Evolutionary conservation across 2,888 invertebrate species (phyloP).

Genomic region (Zaprionus obscuricornis): DNA sequence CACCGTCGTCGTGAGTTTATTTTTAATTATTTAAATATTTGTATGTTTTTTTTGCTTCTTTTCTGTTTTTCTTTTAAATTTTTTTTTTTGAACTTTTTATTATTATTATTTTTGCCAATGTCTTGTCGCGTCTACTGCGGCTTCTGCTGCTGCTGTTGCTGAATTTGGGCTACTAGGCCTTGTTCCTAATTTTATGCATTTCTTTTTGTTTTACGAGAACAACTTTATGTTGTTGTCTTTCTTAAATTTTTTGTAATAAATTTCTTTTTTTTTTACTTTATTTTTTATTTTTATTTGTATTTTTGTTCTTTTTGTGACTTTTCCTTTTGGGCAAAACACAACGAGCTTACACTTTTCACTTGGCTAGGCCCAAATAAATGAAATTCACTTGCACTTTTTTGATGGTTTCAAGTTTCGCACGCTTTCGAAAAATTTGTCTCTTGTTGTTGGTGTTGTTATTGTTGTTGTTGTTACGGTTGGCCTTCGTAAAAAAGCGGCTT

Average conservation of each 20-base stretch:
- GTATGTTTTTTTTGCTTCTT: conserved; percentile 21
- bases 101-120: conserved; percentile 39
- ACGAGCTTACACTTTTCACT: conserved; percentile 37
- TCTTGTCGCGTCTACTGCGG: conserved; percentile 29
- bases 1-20: conserved; percentile 61
- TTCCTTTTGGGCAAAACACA: background rate
- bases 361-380: conserved; percentile 28
- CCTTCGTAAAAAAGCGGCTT: conserved; percentile 5
- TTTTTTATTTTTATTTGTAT: conserved; percentile 4
- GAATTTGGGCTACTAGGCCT: conserved; percentile 79
- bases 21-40: conserved; percentile 76
- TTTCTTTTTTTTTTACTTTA: conserved; percentile 11
- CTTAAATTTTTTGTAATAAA: conserved; percentile 5
- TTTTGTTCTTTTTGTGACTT: conserved; percentile 12
- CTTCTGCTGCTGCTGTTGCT: conserved; percentile 28
- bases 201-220: conserved; percentile 8
- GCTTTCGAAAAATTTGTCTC: conserved; percentile 22
- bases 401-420: conserved; percentile 37
- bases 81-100: conserved; percentile 26
- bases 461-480: conserved; percentile 13
- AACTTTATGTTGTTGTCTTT: conserved; percentile 9
- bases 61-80: conserved; percentile 28
- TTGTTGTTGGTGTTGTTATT: conserved; percentile 8
- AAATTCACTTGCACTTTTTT: conserved; percentile 71
- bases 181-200: conserved; percentile 65